A percentile compares a stretch with the other conserved stretches of the same genome.
Evolutionary conservation across 2,113 vertebrate species (phyloP).

Genomic region (Vimba vimba): DNA sequence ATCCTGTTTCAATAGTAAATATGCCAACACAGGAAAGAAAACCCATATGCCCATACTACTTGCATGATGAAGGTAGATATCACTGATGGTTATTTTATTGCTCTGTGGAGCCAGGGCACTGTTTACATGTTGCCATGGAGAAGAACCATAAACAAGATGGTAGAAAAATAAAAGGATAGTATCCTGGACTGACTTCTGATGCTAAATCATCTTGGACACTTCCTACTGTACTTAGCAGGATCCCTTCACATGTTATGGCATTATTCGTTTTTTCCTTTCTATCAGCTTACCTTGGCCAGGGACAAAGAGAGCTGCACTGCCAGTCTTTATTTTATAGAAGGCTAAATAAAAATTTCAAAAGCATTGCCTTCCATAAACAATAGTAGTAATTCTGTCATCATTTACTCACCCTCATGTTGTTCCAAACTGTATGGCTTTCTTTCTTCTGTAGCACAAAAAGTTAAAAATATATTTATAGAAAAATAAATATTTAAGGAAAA

Average conservation of each 20-base stretch:
- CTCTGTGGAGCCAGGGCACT: conserved; percentile 62
- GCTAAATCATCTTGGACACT: conserved; percentile 64
- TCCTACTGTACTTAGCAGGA: conserved; percentile 63
- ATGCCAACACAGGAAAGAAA: not conserved
- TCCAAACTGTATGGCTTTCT: not conserved
- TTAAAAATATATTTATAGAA: not conserved
- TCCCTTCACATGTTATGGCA: conserved; percentile 51
- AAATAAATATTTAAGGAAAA: no score
- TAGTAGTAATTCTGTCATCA: not conserved
- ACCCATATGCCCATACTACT: not conserved
- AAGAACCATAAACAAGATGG: conserved; percentile 57
- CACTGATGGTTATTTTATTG: conserved; percentile 66
- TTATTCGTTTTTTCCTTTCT: conserved; percentile 56
- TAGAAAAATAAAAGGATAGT: conserved; percentile 59
- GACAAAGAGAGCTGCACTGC: conserved; percentile 31
- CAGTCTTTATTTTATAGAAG: not conserved
- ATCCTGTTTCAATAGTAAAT: not conserved
- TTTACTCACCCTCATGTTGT: not conserved
- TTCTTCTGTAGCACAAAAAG: not conserved
- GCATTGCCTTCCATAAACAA: not conserved
- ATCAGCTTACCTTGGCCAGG: conserved; percentile 48
- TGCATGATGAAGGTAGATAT: conserved; percentile 47
- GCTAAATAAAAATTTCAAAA: not conserved
- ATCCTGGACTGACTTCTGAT: conserved; percentile 72
- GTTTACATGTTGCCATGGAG: conserved; percentile 73